Base-by-base conservation (phyloP, 2,797 vertebrate species). In the Linurgus olivaceus region DNA sequence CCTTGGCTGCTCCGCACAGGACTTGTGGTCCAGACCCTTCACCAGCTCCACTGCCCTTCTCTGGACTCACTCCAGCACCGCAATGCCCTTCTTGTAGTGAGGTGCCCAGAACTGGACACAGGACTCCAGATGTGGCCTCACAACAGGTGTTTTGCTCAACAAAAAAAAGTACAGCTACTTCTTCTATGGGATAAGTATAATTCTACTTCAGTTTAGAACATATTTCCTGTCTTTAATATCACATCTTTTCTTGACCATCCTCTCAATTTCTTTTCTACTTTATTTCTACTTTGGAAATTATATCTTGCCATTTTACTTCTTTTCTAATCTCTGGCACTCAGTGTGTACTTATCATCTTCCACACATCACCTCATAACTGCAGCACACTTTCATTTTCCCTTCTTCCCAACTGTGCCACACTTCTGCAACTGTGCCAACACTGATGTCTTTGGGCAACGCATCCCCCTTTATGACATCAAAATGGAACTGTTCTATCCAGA, bases 121-220 rank as follows among this genome's bases (percentile, higher is more conserved):
- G 25, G 3, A 26, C 11, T 38, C 0, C 0, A 73, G 33, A 18
- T 80, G 33, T 4, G 1, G 11, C 37, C 38, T 65, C 37, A 65
- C 4, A 0, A 44, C 52, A 66, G n/a, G 9, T 26, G 12, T 29
- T 80, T 77, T 45, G 14, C 24, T 85, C 14, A 59, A 13, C 10
- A 45, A 48, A 51, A 77, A 77, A 57, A 25, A 13, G 10, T 89
- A 13, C 15, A 61, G 17, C 16, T 77, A 12, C 23, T 74, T 63
- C 21, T 58, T 50, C 24, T 62, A 31, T 66, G 6, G 20, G 33
- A 29, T 42, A 50, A 45, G 10, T 66, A n/a, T 45, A 75, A 66
- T 11, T 13, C 9, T 63, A 16, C 6, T 76, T 76, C 75, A 63
- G 9, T 66, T 85, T 63, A 59, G 25, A 70, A 24, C 19, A 7